Evolutionary conservation across 1,140 invertebrate genomes (phyloP).

Genomic region (Stegodyphus mimosarum): DNA sequence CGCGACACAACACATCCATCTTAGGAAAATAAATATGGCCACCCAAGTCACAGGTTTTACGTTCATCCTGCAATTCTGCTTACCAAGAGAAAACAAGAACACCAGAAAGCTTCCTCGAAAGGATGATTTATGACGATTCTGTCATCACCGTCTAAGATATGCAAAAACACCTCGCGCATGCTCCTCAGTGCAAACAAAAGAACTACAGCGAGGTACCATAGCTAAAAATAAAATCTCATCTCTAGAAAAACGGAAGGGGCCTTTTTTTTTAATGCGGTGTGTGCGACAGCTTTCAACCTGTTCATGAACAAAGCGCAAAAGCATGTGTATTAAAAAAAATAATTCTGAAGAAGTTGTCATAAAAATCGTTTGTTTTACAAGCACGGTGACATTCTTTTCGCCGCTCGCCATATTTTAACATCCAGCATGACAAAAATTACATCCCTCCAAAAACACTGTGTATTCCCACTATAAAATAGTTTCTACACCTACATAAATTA

Average conservation of each 20-base stretch:
- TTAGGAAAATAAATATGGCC: slow-evolving; percentile 16
- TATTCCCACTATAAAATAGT: too few species aligned
- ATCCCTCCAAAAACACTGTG: too few species aligned
- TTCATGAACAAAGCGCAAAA: not conserved
- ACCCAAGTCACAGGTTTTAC: slow-evolving; percentile 33
- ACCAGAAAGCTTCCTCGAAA: slow-evolving; percentile 12
- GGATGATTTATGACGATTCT: slow-evolving; percentile 47
- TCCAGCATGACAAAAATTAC: too few species aligned
- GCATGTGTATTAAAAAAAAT: too few species aligned
- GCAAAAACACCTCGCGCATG: slow-evolving; percentile 4
- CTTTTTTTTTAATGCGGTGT: not conserved
- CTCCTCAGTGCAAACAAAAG: not conserved
- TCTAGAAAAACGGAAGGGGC: not conserved
- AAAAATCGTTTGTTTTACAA: too few species aligned
- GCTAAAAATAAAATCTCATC: slow-evolving; percentile 33
- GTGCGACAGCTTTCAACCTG: slow-evolving; percentile 22
- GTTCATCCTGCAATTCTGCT: not conserved
- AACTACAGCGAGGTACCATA: not conserved
- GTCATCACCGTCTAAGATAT: slow-evolving; percentile 17
- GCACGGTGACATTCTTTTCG: too few species aligned
- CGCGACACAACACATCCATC: slow-evolving; percentile 22
- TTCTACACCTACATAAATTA: too few species aligned
- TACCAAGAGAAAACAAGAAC: not conserved
- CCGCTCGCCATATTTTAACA: too few species aligned
- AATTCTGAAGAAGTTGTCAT: too few species aligned